Percentiles rank a stretch among this genome's conserved stretches.
phyloP scores from a whole-genome alignment of 2,113 vertebrate species.

The Elgaria multicarinata region DNA sequence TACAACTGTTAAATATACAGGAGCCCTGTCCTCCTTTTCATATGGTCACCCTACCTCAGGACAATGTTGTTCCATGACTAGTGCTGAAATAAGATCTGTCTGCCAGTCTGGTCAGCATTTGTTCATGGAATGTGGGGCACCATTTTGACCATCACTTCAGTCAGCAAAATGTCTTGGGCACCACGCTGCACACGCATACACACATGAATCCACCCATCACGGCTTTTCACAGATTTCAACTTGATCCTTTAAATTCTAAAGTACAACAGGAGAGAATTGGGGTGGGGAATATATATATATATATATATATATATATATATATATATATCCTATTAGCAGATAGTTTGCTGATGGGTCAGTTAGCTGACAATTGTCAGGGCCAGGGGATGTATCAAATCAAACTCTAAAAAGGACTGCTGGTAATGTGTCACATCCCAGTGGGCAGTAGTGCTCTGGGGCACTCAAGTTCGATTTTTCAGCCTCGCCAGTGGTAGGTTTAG shows the following conservation, averaged over 20 bases:
- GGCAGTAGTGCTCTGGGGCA: slow-evolving; percentile 68
- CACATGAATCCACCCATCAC: background rate
- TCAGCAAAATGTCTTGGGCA: no score
- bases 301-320: no score
- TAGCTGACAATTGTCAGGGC: slow-evolving; percentile 77
- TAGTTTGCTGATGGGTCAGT: slow-evolving; percentile 78
- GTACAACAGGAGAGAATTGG: slow-evolving; percentile 70
- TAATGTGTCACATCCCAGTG: slow-evolving; percentile 76
- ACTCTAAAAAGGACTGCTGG: slow-evolving; percentile 75
- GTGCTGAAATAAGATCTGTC: no score
- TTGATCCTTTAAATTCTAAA: slow-evolving; percentile 77
- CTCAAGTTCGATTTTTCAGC: slow-evolving; percentile 76
- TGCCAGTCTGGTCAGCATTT: no score
- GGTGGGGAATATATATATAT: slow-evolving; percentile 50
- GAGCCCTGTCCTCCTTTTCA: no score
- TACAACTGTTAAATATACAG: no score
- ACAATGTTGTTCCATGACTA: no score
- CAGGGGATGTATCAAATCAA: slow-evolving; percentile 74
- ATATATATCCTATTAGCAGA: slow-evolving; percentile 65
- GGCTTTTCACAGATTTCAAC: no score
- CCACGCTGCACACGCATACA: background rate
- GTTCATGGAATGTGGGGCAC: no score
- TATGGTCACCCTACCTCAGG: no score
- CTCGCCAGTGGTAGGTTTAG: slow-evolving; percentile 64
- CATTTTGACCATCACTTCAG: no score